phyloP scores from a whole-genome alignment of 2,888 invertebrate species.

The Phalera bucephala region DNA sequence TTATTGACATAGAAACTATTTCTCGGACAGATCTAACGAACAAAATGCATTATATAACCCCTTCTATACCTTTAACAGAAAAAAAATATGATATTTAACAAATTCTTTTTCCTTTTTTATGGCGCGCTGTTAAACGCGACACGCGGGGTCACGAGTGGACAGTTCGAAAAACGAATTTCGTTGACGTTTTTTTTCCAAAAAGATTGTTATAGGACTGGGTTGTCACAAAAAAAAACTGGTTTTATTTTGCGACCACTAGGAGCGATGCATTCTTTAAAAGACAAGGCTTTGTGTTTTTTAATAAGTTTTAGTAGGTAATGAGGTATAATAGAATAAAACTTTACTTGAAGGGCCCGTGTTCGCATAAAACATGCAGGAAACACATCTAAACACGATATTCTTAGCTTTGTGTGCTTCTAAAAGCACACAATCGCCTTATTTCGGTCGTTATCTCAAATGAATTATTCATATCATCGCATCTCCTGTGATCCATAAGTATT shows the following conservation, averaged over 20 bases:
- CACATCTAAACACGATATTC: not conserved
- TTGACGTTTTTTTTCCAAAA: slow-evolving; percentile 11
- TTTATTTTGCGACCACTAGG: too few species aligned
- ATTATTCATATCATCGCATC: slow-evolving; percentile 73
- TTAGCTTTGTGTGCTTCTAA: too few species aligned
- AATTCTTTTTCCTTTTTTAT: slow-evolving; percentile 45
- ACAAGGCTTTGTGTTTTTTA: slow-evolving; percentile 11
- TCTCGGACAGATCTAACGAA: slow-evolving; percentile 29
- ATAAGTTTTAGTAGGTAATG: not conserved
- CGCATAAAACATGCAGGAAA: too few species aligned
- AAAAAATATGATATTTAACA: slow-evolving; percentile 20
- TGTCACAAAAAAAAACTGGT: too few species aligned
- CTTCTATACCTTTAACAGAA: slow-evolving; percentile 21
- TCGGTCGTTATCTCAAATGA: slow-evolving; percentile 66
- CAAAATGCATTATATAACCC: slow-evolving; percentile 57
- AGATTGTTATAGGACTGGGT: too few species aligned
- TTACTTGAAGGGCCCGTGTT: too few species aligned
- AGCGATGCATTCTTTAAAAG: slow-evolving; percentile 6
- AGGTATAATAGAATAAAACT: not conserved
- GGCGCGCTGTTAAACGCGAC: slow-evolving; percentile 55
- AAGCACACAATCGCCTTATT: slow-evolving; percentile 72
- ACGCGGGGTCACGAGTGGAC: slow-evolving; percentile 50
- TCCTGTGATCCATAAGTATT: slow-evolving; percentile 54
- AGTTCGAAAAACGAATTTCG: slow-evolving; percentile 38
- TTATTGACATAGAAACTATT: slow-evolving; percentile 7